Base-by-base conservation (phyloP, 2,797 vertebrate species). In the Orientallactaga sibirica region DNA sequence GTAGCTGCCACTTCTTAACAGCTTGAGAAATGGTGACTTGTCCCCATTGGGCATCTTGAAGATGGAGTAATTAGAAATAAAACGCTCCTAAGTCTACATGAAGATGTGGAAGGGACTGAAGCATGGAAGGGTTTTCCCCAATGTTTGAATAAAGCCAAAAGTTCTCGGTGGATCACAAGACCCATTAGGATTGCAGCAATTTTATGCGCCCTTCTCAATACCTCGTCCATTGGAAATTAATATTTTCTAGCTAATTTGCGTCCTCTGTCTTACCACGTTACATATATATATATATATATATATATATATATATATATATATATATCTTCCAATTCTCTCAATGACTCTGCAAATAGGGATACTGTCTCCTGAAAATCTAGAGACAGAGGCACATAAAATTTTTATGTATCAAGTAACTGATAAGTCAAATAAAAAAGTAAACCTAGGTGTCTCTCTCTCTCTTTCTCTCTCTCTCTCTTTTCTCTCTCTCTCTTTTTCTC, bases 1-100 rank as follows among this genome's bases (percentile, higher is more conserved):
- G 88, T 92, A 64, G 90, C 92, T 93, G 76, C 76, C 79, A 61
- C 90, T 89, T 41, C 29, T 82, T 70, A 90, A 67, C 89, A 71
- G 77, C 75, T 66, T 71, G 81, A 92, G 92, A 84, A 85, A 84
- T 43, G 33, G 10, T n/a, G 55, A 52, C 91, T 62, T 41, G 74
- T 83, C 78, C 77, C 92, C 18, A 0, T 0, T 0, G 41, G 74
- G 33, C 19, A 14, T 14, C 37, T n/a, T 6, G 75, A 73, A 62
- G 43, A 37, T 37, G 58, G 0, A 43, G n/a, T 74, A 27, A 27
- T 37, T 24, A 24, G 61, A 62, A 74, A 79, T 58, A 48, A 19
- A 27, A 24, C 29, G 25, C 4, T 88, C 37, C 12, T 76, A 62
- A 80, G 19, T 55, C 83, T 62, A 70, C 86, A 68, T 19, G 29